Evolutionary conservation across 2,113 vertebrate genomes (phyloP), one percentile per base, ranked within the genome.

Genomic region (Notothenia rossii): DNA sequence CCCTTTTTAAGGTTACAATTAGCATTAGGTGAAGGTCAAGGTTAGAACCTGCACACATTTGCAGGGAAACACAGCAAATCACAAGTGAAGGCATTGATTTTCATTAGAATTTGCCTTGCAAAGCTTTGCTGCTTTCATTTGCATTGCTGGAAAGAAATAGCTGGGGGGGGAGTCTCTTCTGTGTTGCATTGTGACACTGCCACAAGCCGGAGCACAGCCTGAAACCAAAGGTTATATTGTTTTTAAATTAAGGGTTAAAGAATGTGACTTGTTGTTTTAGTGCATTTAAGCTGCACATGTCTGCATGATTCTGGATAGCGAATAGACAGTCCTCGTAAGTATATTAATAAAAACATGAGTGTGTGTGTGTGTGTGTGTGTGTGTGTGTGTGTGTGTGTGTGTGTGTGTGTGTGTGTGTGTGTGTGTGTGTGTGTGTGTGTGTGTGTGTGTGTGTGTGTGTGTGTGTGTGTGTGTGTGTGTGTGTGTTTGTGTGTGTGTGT

Each of bases 311-410:
- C 13, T 51, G 7, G 58, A 18, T 14, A 59, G 60, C 60, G 20
- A 50, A 45, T 48, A 10, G 8, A 56, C 20, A 18, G 17, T 67
- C 20, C 40, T 74, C 46, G 36, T 17, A 53, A 50, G 56, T 45
- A 64, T 78, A 64, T 72, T 68, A 77, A 43, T 49, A 29, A 73
- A 79, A 78, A 36, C 45, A 54, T 1, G 20, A 72, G 50, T 20
- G 3, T n/a, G 81, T 60, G 48, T 36, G 36, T 6, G 20, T 72
- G 50, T 20, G 3, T 17, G 81, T 56, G 43, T n/a, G 1, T 72
- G 63, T 29, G 54, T 62, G 70, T 71, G 67, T 79, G 68, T 81
- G 68, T 25, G 20, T 72, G 50, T 20, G 3, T 17, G 81, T 56
- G 33, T n/a, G 1, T 72, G 63, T 29, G 54, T 62, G 70, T 71